A percentile compares a stretch with the other conserved stretches of the same genome.
Evolutionary conservation across 2,888 invertebrate genomes (phyloP).

Genomic region (Dorcus hopei): DNA sequence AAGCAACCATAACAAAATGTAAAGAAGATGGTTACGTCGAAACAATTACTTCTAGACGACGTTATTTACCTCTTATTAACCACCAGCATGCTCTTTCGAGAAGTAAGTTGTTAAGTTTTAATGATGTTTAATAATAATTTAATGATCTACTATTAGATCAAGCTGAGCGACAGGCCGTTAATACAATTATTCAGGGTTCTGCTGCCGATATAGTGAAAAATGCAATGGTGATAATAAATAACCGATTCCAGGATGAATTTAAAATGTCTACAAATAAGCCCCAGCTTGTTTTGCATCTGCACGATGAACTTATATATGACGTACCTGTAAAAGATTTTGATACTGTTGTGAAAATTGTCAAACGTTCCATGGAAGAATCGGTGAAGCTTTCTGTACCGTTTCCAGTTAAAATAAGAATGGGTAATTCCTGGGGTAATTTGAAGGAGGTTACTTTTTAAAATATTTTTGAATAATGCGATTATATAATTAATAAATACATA

Average conservation of each 20-base stretch:
- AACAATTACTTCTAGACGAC: slow-evolving; percentile 75
- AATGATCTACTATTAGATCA: slow-evolving; percentile 54
- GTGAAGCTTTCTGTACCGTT: slow-evolving; percentile 72
- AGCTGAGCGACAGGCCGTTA: slow-evolving; percentile 94
- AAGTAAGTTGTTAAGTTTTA: slow-evolving; percentile 52
- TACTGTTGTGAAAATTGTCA: slow-evolving; percentile 62
- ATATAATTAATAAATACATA: no score
- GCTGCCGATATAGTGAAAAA: slow-evolving; percentile 94
- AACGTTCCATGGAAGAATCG: slow-evolving; percentile 77
- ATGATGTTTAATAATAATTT: slow-evolving; percentile 6
- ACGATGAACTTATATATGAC: slow-evolving; percentile 96
- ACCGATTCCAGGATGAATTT: slow-evolving; percentile 52
- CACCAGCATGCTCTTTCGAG: slow-evolving; percentile 57
- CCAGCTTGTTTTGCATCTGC: slow-evolving; percentile 82
- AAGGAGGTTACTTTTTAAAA: slow-evolving; percentile 33
- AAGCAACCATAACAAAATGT: slow-evolving; percentile 58
- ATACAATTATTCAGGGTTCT: slow-evolving; percentile 93
- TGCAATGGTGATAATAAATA: slow-evolving; percentile 80
- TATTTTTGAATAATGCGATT: no score
- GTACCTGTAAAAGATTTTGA: slow-evolving; percentile 60
- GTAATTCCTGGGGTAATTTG: slow-evolving; percentile 74
- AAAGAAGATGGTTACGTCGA: slow-evolving; percentile 73
- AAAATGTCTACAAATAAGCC: slow-evolving; percentile 48
- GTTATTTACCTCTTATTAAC: slow-evolving; percentile 74
- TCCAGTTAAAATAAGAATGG: slow-evolving; percentile 82